Conservation (phyloP, 2,797 vertebrate species). For the Arnoldichthys spilopterus region DNA sequence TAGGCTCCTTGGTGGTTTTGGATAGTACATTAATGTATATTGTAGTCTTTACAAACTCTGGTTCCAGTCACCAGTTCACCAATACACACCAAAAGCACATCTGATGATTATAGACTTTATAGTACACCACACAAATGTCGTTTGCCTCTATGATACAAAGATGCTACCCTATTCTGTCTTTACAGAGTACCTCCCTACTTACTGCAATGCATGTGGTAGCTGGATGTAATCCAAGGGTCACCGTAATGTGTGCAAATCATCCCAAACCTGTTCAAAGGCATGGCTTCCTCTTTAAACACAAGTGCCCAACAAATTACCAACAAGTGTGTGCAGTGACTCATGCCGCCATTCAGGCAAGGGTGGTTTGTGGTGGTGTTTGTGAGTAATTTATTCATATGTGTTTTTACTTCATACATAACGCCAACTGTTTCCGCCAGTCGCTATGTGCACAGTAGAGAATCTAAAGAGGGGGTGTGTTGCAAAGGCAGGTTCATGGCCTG, state of each 20-base stretch:
- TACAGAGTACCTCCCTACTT: neutral
- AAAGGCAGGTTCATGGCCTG: slow-evolving; percentile 43
- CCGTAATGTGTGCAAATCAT: neutral
- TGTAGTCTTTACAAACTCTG: no score
- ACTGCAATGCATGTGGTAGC: neutral
- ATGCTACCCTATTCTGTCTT: neutral
- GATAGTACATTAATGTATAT: no score
- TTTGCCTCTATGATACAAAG: no score
- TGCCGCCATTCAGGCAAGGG: slow-evolving; percentile 24
- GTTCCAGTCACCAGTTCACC: no score
- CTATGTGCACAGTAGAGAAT: slow-evolving; percentile 6
- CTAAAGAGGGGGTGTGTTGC: slow-evolving; percentile 42
- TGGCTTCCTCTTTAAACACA: neutral
- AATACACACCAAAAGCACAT: no score
- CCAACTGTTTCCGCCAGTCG: slow-evolving; percentile 19
- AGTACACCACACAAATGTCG: no score
- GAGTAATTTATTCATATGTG: slow-evolving; percentile 31
- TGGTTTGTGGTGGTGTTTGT: neutral
- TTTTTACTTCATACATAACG: neutral
- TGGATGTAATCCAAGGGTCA: neutral
- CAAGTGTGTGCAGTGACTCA: neutral
- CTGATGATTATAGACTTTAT: no score
- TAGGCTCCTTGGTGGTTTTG: no score
- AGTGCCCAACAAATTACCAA: slow-evolving; percentile 4
- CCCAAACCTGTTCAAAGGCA: neutral